Evolutionary conservation across 64 coral and sea anemone species (phyloP).

Genomic region (Montipora sp.): DNA sequence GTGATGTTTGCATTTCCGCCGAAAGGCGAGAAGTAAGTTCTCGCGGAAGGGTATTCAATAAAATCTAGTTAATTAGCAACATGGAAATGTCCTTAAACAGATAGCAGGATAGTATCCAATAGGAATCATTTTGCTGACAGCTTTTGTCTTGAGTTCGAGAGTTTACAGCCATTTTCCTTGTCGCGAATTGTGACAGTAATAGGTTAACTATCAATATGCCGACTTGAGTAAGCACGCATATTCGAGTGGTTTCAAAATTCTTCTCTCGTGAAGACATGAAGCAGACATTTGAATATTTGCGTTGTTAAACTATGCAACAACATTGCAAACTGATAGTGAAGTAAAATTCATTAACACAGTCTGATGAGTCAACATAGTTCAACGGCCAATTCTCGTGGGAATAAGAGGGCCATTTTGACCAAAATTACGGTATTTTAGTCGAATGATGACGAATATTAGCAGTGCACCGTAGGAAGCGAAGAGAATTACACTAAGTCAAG

Average conservation of each 20-base stretch:
- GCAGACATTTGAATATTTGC: neutral
- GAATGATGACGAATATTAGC: neutral
- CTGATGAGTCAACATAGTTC: too few relatives aligned
- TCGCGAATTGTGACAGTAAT: neutral
- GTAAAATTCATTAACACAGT: constrained; percentile 6
- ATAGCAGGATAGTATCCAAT: neutral
- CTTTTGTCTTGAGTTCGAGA: constrained; percentile 28
- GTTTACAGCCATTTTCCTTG: neutral
- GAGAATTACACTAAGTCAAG: neutral
- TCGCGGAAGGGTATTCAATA: neutral
- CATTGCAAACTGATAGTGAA: neutral
- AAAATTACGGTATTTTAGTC: neutral
- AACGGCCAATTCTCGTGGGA: too few relatives aligned
- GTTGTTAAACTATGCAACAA: constrained; percentile 12
- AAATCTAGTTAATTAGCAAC: neutral
- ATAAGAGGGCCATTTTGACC: neutral
- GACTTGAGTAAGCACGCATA: neutral
- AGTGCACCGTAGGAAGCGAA: neutral
- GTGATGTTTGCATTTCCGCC: constrained; percentile 8
- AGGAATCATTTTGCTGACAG: constrained; percentile 3
- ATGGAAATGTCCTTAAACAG: neutral
- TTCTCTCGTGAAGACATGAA: constrained; percentile 29
- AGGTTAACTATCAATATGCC: neutral
- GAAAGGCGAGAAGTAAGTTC: neutral
- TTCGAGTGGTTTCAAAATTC: constrained; percentile 41